Evolutionary conservation across 2,888 invertebrate genomes (phyloP).

Genomic region (Nasonia oneida): DNA sequence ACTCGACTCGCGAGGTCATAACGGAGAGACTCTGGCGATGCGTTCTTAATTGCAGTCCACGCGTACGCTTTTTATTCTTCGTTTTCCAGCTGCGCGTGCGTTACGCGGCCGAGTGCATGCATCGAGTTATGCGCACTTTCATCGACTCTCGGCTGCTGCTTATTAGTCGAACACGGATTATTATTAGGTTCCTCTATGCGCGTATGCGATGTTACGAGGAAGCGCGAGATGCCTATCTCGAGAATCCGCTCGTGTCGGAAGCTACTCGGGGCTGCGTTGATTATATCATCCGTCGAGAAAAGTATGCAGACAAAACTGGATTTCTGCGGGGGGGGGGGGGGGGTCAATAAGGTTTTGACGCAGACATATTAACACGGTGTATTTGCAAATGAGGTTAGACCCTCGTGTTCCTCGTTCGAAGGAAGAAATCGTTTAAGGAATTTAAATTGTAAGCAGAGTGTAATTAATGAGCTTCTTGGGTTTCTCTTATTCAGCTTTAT

Average conservation of each 20-base stretch:
- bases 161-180: background rate
- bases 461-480: background rate
- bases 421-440: background rate
- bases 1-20: background rate
- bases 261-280: background rate
- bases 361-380: background rate
- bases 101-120: no score
- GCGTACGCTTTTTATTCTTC: background rate
- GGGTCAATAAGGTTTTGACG: background rate
- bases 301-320: background rate
- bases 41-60: slow-evolving; percentile 1
- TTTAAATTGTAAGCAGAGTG: background rate
- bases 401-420: background rate
- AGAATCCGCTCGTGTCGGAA: background rate
- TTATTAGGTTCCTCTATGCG: background rate
- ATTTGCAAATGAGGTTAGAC: background rate
- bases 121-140: slow-evolving; percentile 8
- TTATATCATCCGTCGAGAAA: background rate
- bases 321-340: background rate
- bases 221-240: background rate
- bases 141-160: background rate
- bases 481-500: slow-evolving; percentile 11
- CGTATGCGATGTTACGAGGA: background rate
- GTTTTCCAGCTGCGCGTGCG: background rate
- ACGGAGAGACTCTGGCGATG: background rate